A percentile compares a stretch with the other conserved stretches of the same genome.
phyloP scores from a whole-genome alignment of 2,797 vertebrate species.

The Mormyrops boulengeri region DNA sequence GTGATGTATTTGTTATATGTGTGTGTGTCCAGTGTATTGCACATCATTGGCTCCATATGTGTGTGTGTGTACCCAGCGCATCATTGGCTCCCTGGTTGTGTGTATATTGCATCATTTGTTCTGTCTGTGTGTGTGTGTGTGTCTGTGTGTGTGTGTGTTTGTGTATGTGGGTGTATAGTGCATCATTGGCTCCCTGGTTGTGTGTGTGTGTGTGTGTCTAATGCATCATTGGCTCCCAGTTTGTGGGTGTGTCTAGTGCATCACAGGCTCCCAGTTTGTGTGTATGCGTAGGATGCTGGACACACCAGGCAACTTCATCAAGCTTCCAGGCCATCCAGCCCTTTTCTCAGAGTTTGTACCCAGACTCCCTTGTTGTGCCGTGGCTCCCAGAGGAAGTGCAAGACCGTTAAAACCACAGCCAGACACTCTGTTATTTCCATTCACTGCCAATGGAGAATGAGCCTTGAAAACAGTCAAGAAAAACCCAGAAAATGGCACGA shows the following conservation, averaged over 20 bases:
- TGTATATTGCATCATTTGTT: not conserved
- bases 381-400: constrained; percentile 67
- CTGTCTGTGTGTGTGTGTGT: not conserved
- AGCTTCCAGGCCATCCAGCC: constrained; percentile 68
- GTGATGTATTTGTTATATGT: not conserved
- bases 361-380: constrained; percentile 60
- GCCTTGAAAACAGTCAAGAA: constrained; percentile 51
- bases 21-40: not conserved
- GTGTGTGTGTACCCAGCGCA: not conserved
- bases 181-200: not conserved
- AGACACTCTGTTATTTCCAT: constrained; percentile 58
- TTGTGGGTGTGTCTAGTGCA: not conserved
- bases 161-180: not conserved
- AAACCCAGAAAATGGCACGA: not conserved
- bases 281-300: constrained; percentile 41
- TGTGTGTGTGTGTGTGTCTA: not conserved
- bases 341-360: constrained; percentile 53
- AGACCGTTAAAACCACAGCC: constrained; percentile 63
- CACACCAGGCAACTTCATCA: constrained; percentile 71
- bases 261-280: constrained; percentile 28
- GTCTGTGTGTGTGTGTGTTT: not conserved
- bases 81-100: not conserved
- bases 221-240: not conserved
- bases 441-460: constrained; percentile 61
- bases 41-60: not conserved